These are phyloP conservation scores for Drosophila erecta DNA, from an alignment of 1,140 invertebrate species.

Conservation along the genomic window DNA sequence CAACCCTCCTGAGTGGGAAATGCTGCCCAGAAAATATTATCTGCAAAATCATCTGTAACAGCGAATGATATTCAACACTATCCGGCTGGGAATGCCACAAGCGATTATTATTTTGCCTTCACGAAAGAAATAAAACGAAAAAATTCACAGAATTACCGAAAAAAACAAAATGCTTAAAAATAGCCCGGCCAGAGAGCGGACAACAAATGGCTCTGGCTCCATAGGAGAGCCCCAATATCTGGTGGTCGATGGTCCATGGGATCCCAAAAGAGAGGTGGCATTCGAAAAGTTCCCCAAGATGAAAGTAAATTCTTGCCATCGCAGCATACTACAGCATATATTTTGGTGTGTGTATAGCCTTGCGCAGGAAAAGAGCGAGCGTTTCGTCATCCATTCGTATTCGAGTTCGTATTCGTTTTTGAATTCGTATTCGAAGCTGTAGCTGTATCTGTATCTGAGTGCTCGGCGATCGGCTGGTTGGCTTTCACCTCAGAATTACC, in stretches of 20 bases:
- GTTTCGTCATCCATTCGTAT: constrained; percentile 47
- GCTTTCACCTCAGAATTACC: constrained; percentile 84
- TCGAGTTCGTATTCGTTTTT: not conserved
- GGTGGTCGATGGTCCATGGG: not conserved
- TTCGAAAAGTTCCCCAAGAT: constrained; percentile 68
- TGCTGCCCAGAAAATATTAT: constrained; percentile 62
- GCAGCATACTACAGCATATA: constrained; percentile 18
- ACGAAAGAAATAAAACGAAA: constrained; percentile 41
- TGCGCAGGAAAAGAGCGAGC: constrained; percentile 56
- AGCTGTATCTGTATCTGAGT: constrained; percentile 25
- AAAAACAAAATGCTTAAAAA: constrained; percentile 50
- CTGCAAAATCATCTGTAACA: constrained; percentile 73
- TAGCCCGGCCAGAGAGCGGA: constrained; percentile 33
- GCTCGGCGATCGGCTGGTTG: constrained; percentile 34
- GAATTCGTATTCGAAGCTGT: not conserved
- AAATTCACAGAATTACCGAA: constrained; percentile 31
- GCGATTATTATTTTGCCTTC: constrained; percentile 80
- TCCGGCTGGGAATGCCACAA: constrained; percentile 77
- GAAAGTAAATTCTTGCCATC: constrained; percentile 79
- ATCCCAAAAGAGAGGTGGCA: constrained; percentile 20
- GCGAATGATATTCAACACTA: constrained; percentile 83
- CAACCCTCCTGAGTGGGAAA: not conserved
- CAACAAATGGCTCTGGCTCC: constrained; percentile 31
- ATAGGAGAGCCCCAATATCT: constrained; percentile 16
- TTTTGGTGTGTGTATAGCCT: constrained; percentile 40